Conservation (phyloP, 2,113 vertebrate genomes). For the Dicaeum eximium region DNA sequence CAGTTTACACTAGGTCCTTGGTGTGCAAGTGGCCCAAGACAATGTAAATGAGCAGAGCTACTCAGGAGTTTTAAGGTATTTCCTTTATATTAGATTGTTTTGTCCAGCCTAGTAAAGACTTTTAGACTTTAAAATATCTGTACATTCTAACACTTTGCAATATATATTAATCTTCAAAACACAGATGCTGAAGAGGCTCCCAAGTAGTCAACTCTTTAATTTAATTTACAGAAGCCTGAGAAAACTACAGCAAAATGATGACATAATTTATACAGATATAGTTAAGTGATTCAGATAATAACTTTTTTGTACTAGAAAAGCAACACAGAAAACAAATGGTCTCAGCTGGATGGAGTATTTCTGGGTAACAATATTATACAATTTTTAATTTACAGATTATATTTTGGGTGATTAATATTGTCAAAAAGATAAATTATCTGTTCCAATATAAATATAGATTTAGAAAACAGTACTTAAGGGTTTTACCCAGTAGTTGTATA, state of each 20-base stretch:
- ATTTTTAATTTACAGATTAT: conserved; percentile 55
- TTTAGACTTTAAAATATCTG: neutral
- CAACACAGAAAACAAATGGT: conserved; percentile 44
- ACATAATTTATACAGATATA: conserved; percentile 29
- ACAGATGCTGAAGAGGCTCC: neutral
- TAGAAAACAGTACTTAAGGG: conserved; percentile 33
- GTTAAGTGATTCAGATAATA: neutral
- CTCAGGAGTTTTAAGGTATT: neutral
- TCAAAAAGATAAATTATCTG: conserved; percentile 62
- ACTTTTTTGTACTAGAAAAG: neutral
- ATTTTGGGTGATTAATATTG: conserved; percentile 43
- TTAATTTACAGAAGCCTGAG: neutral
- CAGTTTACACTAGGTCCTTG: neutral
- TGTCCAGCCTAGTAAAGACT: neutral
- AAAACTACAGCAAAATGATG: neutral
- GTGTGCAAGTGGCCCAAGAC: neutral
- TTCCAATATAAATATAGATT: conserved; percentile 36
- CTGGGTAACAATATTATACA: conserved; percentile 14
- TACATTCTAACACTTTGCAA: neutral
- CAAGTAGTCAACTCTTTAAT: neutral
- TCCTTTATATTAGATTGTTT: neutral
- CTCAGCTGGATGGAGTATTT: conserved; percentile 1
- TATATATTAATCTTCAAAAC: neutral
- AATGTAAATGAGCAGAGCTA: neutral
- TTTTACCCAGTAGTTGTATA: conserved; percentile 21